Percentiles rank a stretch among this genome's conserved stretches.
Conservation (phyloP, 23 tunicate species). For the Phallusia fumigata region DNA sequence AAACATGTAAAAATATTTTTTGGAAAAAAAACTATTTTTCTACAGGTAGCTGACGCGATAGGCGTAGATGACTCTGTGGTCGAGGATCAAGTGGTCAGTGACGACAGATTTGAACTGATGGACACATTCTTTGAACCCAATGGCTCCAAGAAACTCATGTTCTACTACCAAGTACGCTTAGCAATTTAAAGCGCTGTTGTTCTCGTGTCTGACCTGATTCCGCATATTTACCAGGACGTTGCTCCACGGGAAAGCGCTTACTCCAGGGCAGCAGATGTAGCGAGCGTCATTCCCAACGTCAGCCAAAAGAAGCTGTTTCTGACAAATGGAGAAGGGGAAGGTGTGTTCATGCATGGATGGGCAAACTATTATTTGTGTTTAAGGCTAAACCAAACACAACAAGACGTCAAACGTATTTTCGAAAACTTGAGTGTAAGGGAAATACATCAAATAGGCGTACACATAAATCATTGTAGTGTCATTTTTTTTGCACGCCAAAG, state of each 20-base stretch:
- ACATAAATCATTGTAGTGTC: too few relatives aligned
- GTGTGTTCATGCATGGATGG: too few relatives aligned
- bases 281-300: slow-evolving; percentile 50
- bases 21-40: too few relatives aligned
- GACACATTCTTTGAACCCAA: slow-evolving; percentile 62
- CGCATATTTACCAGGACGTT: slow-evolving; percentile 17
- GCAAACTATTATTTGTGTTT: too few relatives aligned
- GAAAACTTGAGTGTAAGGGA: too few relatives aligned
- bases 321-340: slow-evolving; percentile 79
- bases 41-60: slow-evolving; percentile 68
- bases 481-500: too few relatives aligned
- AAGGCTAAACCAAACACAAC: too few relatives aligned
- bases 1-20: background rate
- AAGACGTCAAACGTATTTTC: too few relatives aligned
- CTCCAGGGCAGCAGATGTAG: slow-evolving; percentile 59
- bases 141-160: slow-evolving; percentile 82
- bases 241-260: slow-evolving; percentile 61
- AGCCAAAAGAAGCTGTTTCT: slow-evolving; percentile 56
- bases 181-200: background rate
- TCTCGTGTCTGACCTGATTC: background rate
- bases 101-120: slow-evolving; percentile 68
- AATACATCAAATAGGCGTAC: too few relatives aligned
- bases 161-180: slow-evolving; percentile 59
- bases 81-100: slow-evolving; percentile 73
- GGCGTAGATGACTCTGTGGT: slow-evolving; percentile 59